Base-by-base conservation (phyloP, 2,888 invertebrate species). In the Panopea generosa region DNA sequence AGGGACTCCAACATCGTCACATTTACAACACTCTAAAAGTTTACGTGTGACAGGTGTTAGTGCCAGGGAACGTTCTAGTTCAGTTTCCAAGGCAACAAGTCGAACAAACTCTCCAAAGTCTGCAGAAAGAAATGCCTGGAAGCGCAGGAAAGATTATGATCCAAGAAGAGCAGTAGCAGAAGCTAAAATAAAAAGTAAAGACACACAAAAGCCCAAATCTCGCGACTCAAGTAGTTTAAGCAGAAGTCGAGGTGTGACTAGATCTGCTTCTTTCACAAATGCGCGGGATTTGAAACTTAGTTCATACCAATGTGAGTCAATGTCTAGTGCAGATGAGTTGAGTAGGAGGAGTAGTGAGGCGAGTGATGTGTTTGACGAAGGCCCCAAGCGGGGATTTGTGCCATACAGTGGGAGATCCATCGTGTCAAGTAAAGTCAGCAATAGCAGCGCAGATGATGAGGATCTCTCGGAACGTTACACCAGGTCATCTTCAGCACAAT, bases 161-260 rank as follows among this genome's bases (percentile, higher is more conserved):
- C 98, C 98, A 29, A 96, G 97, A 95, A 96, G 96, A 92, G 97
- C 98, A 38, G 98, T 98, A 0, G 97, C 97, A 22, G 97, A 97
- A 91, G 97, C 90, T 33, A 90, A 91, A 74, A 82, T 86, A 40
- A 90, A 90, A 73, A 63, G 74, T 24, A 86, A 86, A 62, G 85
- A 83, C 16, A 57, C 61, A n/a, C 50, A 75, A 16, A 80, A 83
- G 63, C 60, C 78, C 16, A 82, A 74, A 70, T 18, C 68, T 45
- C 72, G 75, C 18, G 71, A 67, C 18, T 63, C 68, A 38, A 70
- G 76, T 33, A 52, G 62, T 14, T 67, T 74, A 52, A 71, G 52
- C 29, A 73, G 75, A 53, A 67, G 59, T 43, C 65, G 77, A 33
- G 77, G 83, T 59, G 87, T 90, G 80, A 85, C 83, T 2, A 71